Base-by-base conservation (phyloP, 2,113 vertebrate species). In the Myotis lucifugus region DNA sequence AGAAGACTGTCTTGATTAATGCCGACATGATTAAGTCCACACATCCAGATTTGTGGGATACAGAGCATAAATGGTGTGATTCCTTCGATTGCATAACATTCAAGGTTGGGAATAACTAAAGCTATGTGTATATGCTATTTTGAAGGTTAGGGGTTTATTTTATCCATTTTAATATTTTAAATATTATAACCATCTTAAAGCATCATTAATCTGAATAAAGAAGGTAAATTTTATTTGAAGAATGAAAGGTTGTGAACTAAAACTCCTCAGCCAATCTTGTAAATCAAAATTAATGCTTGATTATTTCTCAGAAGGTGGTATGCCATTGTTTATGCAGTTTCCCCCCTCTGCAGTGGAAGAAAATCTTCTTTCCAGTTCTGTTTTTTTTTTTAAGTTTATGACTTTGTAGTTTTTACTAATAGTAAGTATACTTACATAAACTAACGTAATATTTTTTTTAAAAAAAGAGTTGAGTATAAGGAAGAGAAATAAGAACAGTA, bases 401-500 rank as follows among this genome's bases (percentile, higher is more conserved):
- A 42, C 14, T 79, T 78, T 92, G 9, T 88, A 73, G 23, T 52
- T 85, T 93, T 89, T 66, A 48, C 32, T 94, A 76, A 4, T 70
- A 69, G 14, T 85, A 66, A 85, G 6, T 66, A 34, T 94, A 56
- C 25, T 92, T 73, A 66, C 21, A 37, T 91, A 84, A 67, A 84
- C 40, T 29, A 27, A 32, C 23, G 19, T 56, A 56, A 56, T 85
- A 23, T 72, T 37, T 70, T 70, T 48, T 46, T 81, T 21, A n/a
- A 6, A 8, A 66, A 76, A 76, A 59, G n/a, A 50, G 19, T 34
- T 54, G 1, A 64, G 13, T 90, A 37, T 74, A 74, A 32, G 27
- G 6, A n/a, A 90, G 37, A 93, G 66, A 93, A 90, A 90, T 85
- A 79, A 89, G 52, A 85, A 66, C 42, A 42, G 2, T 81, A 85